Base-by-base conservation (phyloP, 2,113 vertebrate species). In the Picathartes gymnocephalus region DNA sequence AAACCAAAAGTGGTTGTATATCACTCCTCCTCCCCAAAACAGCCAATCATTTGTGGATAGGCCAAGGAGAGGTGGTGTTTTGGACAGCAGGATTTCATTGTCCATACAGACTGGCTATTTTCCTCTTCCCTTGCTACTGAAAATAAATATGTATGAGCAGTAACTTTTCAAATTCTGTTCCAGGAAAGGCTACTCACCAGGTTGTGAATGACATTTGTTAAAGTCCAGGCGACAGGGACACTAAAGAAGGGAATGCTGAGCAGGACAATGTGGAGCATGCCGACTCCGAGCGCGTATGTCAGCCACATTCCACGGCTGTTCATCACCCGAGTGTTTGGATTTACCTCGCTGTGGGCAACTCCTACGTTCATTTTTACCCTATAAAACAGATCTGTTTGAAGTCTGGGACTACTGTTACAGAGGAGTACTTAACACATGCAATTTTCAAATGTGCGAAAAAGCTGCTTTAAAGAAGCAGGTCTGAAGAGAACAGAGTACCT, bases 231-330 rank as follows among this genome's bases (percentile, higher is more conserved):
- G 13, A 99, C 97, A 9, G 99, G 98, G 82, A 99, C 99, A 39
- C 98, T 99, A 96, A 99, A 99, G 99, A 99, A 99, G 54, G 99
- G 99, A 92, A 99, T 99, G 97, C 99, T 99, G 93, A 99, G 96
- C 94, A 99, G 98, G 88, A 99, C 99, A n/a, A 99, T 98, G 97
- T 99, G 99, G 95, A 99, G 99, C 86, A 99, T 98, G 90, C 99
- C 99, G 20, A 99, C 99, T 68, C 99, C 99, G 0, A 99, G 97
- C 0, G 99, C 98, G 3, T 99, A 99, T 0, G 99, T 99, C 97
- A 99, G 98, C 99, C 99, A 99, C 98, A 99, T 99, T 79, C 99
- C 99, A 70, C 99, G 98, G 92, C 99, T 99, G 98, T 98, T 99
- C 99, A 99, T 99, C 88, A 99, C 99, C 47, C 99, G 98, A 1